Base-by-base conservation (phyloP, 1,140 invertebrate genomes). In the Pseudomyrmex gracilis region DNA sequence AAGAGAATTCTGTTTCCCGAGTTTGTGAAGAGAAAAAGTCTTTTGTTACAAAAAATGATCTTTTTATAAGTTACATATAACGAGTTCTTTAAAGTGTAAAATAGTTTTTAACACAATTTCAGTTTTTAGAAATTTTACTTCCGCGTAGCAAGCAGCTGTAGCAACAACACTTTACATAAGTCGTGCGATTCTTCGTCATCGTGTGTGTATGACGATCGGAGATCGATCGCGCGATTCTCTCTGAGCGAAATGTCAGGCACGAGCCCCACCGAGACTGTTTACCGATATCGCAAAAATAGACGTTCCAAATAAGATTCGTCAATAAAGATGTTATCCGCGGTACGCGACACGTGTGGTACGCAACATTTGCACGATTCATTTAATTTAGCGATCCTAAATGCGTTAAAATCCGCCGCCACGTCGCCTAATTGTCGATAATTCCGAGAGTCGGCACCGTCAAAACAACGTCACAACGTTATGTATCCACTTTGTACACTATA, bases 271-370 rank as follows among this genome's bases (percentile, higher is more conserved):
- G 12, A 17, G 55, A 24, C 10, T 73, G 64, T 82, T 77, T 71
- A 20, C 24, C 24, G 12, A 4, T 10, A 61, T 51, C 61, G 74
- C 64, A 77, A 82, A 85, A 83, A 87, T 87, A 85, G 45, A 66
- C 66, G 13, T 12, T 55, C 76, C n/a, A 49, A 83, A 87, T 60
- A 63, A 34, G 20, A 78, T 87, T 34, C 9, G 86, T 85, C 77
- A 89, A 88, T 51, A 88, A 24, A 78, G 68, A 66, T 61, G 61
- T 85, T 89, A 82, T 83, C 34, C 5, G 34, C 34, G 34, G 0
- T 58, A 24, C 67, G 20, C 67, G 20, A 9, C 22, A 47, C 74
- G 4, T 2, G 15, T 20, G 22, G 12, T 34, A 55, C 61, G 8
- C 60, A 60, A 49, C 57, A 12, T 78, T 78, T 12, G 13, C 64